phyloP scores from a whole-genome alignment of 2,797 vertebrate species.

The Pseudomugil gertrudae region DNA sequence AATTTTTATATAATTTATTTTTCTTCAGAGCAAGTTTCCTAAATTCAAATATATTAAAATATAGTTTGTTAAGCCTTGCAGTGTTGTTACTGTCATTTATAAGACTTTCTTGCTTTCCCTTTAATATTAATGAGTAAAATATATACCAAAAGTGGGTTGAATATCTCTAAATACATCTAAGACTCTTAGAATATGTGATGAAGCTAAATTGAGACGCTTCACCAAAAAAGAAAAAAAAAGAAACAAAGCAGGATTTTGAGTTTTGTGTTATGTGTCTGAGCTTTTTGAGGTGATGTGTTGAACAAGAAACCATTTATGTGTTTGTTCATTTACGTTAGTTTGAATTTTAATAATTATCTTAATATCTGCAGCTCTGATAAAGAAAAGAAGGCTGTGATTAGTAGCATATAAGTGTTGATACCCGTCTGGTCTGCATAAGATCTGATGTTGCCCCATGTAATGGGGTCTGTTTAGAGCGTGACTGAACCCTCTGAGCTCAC shows the following conservation, averaged over 20 bases:
- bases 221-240: neutral
- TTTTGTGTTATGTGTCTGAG: neutral
- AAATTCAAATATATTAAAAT: too few relatives aligned
- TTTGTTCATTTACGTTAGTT: neutral
- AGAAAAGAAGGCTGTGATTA: neutral
- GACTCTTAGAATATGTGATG: conserved; percentile 5
- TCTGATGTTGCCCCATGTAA: conserved; percentile 33
- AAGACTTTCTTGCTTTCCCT: neutral
- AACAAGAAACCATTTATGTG: neutral
- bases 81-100: too few relatives aligned
- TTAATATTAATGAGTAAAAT: conserved; percentile 1
- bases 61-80: too few relatives aligned
- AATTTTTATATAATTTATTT: too few relatives aligned
- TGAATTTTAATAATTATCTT: conserved; percentile 8
- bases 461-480: conserved; percentile 37
- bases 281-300: neutral
- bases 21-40: too few relatives aligned
- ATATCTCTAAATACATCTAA: conserved; percentile 18
- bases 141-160: conserved; percentile 12
- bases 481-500: conserved; percentile 62
- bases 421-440: conserved; percentile 63
- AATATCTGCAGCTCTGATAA: conserved; percentile 11
- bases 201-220: conserved; percentile 11
- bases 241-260: conserved; percentile 5
- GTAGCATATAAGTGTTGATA: conserved; percentile 6